phyloP scores from a whole-genome alignment of 2,888 invertebrate genomes.

The Strigamia crassipes region DNA sequence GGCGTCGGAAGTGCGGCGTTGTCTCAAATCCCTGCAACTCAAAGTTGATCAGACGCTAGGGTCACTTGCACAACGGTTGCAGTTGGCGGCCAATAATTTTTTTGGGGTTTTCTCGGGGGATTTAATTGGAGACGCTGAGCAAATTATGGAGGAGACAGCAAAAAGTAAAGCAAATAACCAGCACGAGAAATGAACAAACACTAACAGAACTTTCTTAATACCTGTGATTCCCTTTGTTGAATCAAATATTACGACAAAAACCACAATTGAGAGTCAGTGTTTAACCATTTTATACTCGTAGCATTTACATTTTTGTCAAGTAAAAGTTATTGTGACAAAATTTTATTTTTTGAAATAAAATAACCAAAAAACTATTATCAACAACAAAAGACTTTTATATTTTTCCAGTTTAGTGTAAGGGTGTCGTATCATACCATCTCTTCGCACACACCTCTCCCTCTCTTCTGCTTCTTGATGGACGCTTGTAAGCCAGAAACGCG shows the following conservation, averaged over 20 bases:
- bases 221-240: not conserved
- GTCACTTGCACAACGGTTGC: conserved; percentile 17
- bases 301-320: not conserved
- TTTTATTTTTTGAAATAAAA: not conserved
- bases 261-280: not conserved
- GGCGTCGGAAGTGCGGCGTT: not conserved
- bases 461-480: conserved; percentile 21
- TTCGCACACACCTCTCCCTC: not conserved
- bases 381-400: not conserved
- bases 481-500: conserved; percentile 16
- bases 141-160: conserved; percentile 33
- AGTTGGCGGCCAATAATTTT: conserved; percentile 41
- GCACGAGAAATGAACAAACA: not conserved
- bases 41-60: conserved; percentile 2
- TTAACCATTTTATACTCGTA: not conserved
- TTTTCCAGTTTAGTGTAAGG: conserved; percentile 10
- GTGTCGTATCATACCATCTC: not conserved
- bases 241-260: not conserved
- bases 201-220: not conserved
- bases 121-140: conserved; percentile 43
- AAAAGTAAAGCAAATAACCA: not conserved
- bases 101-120: conserved; percentile 18
- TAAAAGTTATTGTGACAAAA: not conserved
- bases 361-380: not conserved
- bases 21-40: not conserved